Evolutionary conservation across 2,113 vertebrate species (phyloP), one percentile per base, ranked within the genome.

Genomic region (Turdus rufiventris): DNA sequence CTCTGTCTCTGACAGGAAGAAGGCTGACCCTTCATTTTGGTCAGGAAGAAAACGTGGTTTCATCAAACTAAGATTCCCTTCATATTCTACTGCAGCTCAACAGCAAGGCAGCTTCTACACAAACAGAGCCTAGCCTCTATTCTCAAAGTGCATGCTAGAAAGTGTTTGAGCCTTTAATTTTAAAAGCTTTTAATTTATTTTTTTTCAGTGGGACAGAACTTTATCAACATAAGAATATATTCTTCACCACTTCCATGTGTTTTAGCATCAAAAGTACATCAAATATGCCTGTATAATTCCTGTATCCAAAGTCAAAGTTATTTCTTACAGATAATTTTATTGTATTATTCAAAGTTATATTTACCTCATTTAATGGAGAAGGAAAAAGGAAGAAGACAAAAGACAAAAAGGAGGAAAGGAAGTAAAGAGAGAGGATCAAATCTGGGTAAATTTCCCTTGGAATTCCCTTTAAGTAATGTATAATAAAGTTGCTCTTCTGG

Each of bases 11-110:
- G 71, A 62, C 0, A 0, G 61, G 28, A 91, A 38, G 89, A 85
- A 15, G 62, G 19, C 12, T 68, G 54, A 95, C 4, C 19, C 54
- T 65, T 90, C 62, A 14, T 40, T 47, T 76, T 70, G 14, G 20
- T 56, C 50, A 57, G 50, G 33, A 90, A 88, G 61, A 74, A 70
- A 60, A 95, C 90, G 34, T 73, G 23, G 29, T 79, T 95, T 93
- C 3, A 8, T 87, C 83, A 75, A 82, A 76, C 19, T 36, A 66
- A 73, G 42, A n/a, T 16, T 68, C 7, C 14, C 18, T 51, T 61
- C 47, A 36, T 91, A 18, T 20, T 73, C 36, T 77, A 25, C 6
- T n/a, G 40, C 21, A 72, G 28, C 21, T 76, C 45, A 85, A 51
- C 12, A 75, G 28, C 29, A 42, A 65, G 45, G 26, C 36, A 76